Evolutionary conservation across 2,797 vertebrate genomes (phyloP), one percentile per base, ranked within the genome.

Genomic region (Sebastes taczanowskii): DNA sequence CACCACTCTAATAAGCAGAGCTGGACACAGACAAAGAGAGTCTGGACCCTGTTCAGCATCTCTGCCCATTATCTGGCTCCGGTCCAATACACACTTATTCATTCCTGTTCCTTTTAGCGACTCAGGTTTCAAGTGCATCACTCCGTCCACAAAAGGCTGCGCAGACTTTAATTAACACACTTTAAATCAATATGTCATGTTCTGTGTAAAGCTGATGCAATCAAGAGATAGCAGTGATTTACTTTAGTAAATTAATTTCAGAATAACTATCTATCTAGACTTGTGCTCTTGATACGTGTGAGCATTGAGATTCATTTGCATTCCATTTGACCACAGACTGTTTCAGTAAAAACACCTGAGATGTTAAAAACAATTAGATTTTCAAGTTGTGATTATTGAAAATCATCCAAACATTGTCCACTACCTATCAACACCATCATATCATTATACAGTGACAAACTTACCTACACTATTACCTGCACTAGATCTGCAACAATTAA

Each of bases 11-110:
- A 95, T 95, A 94, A 95, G 92, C 89, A 78, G 89, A 89, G 91
- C 92, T 91, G 89, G 93, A 93, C 93, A 82, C 89, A 93, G 91
- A 94, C 92, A 94, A 94, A 95, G 91, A 95, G 84, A 92, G 91
- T 92, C 94, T 91, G 94, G 92, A 94, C 90, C 88, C 88, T 80
- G 89, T 95, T 95, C 91, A 93, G 90, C 90, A 90, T 93, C 91
- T 90, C 86, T 91, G 91, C 89, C 90, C 82, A 77, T 91, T 92
- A 83, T 92, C 88, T 94, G 95, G 93, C 93, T 89, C 60, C 53
- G 91, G 82, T 94, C 94, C 94, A 96, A 83, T 77, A 87, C 84
- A 82, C 85, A 89, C 80, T 94, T 91, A 95, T 94, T 76, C 93
- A 94, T 95, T 94, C 85, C 81, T 89, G 86, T 88, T 94, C 87